These are phyloP conservation scores for Epizoanthus ramosus DNA, from an alignment of 92 coral and sea anemone species.

Conservation along the genomic window DNA sequence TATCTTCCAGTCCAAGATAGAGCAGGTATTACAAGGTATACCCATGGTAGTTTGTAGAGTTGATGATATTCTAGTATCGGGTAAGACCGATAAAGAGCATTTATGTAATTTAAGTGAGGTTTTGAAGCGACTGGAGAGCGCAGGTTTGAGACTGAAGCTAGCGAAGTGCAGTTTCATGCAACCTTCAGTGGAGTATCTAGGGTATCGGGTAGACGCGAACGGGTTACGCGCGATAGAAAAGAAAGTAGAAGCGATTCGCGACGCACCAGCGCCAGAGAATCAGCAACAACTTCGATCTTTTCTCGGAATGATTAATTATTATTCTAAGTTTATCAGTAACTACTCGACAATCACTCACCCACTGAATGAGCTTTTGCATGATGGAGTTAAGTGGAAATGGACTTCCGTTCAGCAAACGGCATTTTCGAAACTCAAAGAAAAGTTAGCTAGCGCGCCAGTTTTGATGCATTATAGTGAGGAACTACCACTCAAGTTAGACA, in stretches of 20 bases:
- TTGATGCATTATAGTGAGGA: constrained; percentile 17
- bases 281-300: constrained; percentile 42
- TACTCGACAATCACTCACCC: constrained; percentile 61
- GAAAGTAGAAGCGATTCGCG: constrained; percentile 38
- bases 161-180: constrained; percentile 44
- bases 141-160: constrained; percentile 46
- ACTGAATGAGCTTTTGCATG: constrained; percentile 43
- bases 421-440: constrained; percentile 32
- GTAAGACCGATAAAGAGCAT: constrained; percentile 43
- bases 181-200: constrained; percentile 43
- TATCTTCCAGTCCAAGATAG: constrained; percentile 59
- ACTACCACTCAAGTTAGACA: no score
- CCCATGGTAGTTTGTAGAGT: constrained; percentile 64
- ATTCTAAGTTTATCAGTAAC: constrained; percentile 47
- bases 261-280: constrained; percentile 41
- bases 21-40: constrained; percentile 61
- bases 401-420: constrained; percentile 25
- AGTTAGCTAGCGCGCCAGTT: constrained; percentile 49
- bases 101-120: constrained; percentile 36
- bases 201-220: background rate
- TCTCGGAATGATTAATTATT: constrained; percentile 42
- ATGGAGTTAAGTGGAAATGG: constrained; percentile 52
- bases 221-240: constrained; percentile 35
- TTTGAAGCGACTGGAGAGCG: constrained; percentile 40
- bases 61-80: constrained; percentile 51